Evolutionary conservation across 2,113 vertebrate species (phyloP).

Genomic region (Camelus bactrianus): DNA sequence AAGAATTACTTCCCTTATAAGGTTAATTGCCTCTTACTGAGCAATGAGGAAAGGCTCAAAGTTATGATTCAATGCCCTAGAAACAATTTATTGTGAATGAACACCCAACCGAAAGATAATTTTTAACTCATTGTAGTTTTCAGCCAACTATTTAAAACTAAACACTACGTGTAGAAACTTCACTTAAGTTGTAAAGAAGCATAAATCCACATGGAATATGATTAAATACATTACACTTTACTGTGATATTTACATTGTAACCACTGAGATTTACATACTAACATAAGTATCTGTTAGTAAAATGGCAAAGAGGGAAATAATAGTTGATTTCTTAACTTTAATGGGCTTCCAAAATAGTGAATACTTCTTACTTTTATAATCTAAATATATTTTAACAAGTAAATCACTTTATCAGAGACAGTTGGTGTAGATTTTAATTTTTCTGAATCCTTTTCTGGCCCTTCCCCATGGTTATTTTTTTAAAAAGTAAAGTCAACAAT

Average conservation of each 20-base stretch:
- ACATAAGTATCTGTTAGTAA: not conserved
- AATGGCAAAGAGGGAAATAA: not conserved
- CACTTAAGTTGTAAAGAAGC: not conserved
- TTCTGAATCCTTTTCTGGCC: not conserved
- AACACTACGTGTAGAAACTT: not conserved
- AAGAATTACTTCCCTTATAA: not conserved
- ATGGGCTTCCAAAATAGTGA: not conserved
- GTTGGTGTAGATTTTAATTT: not conserved
- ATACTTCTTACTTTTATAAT: not conserved
- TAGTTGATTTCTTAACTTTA: slow-evolving; percentile 18
- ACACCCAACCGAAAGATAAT: slow-evolving; percentile 18
- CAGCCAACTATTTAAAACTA: slow-evolving; percentile 12
- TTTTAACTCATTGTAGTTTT: slow-evolving; percentile 30
- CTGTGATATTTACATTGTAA: not conserved
- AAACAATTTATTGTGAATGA: slow-evolving; percentile 25
- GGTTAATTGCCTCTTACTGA: slow-evolving; percentile 18
- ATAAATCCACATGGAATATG: not conserved
- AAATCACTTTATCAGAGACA: not conserved
- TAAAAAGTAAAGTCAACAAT: not conserved
- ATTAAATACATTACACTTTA: not conserved
- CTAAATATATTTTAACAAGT: not conserved
- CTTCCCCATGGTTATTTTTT: not conserved
- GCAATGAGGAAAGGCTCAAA: not conserved
- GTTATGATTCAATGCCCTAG: not conserved
- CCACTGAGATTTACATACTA: not conserved